These are phyloP conservation scores for Aplidium turbinatum DNA, from an alignment of 23 tunicate species.

Conservation along the genomic window DNA sequence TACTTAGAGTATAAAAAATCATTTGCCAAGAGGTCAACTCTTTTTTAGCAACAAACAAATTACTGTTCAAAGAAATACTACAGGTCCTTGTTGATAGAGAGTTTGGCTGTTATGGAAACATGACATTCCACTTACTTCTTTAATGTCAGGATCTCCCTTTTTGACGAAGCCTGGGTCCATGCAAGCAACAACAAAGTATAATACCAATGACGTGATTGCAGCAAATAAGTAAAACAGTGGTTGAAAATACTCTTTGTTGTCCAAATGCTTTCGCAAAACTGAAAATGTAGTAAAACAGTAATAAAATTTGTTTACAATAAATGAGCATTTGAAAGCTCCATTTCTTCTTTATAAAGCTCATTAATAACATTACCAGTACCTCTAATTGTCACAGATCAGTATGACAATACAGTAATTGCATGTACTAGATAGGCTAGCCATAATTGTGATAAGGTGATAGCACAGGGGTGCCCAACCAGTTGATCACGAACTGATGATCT, in stretches of 20 bases:
- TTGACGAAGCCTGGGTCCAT: conserved; percentile 96
- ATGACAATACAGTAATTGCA: neutral
- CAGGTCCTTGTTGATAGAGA: neutral
- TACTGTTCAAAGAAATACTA: too few relatives aligned
- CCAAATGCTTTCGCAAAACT: conserved; percentile 57
- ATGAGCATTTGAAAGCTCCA: neutral
- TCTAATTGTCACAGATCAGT: too few relatives aligned
- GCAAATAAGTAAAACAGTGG: conserved; percentile 40
- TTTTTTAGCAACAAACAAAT: too few relatives aligned
- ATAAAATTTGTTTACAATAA: neutral
- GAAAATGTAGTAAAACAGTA: neutral
- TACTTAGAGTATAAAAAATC: too few relatives aligned
- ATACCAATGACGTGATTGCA: conserved; percentile 48
- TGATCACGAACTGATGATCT: neutral
- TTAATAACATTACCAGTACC: too few relatives aligned
- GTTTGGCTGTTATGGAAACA: too few relatives aligned
- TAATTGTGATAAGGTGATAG: neutral
- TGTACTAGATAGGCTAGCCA: neutral
- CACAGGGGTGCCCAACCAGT: neutral
- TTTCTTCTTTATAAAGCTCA: too few relatives aligned
- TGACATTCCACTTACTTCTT: conserved; percentile 78
- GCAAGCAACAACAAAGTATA: conserved; percentile 78
- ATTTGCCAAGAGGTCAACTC: too few relatives aligned
- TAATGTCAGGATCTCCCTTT: conserved; percentile 61
- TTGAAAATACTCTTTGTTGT: conserved; percentile 21